Percentiles rank a stretch among this genome's conserved stretches.
Evolutionary conservation across 2,797 vertebrate genomes (phyloP).

Genomic region (Miichthys miiuy): DNA sequence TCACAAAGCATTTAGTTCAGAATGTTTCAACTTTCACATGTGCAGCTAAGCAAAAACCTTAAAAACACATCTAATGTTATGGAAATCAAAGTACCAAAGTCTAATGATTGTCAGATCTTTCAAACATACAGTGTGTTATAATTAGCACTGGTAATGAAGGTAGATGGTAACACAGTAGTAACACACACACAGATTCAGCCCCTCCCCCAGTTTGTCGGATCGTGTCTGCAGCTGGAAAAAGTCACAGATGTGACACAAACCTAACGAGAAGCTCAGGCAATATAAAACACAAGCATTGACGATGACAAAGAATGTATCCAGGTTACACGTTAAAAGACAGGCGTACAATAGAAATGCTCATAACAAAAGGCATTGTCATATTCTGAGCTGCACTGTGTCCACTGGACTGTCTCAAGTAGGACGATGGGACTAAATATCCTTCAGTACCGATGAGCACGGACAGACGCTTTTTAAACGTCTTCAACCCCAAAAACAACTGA

Average conservation of each 20-base stretch:
- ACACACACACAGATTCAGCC: conserved; percentile 12
- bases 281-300: conserved; percentile 26
- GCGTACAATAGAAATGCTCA: conserved; percentile 39
- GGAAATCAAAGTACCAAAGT: conserved; percentile 22
- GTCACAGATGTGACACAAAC: conserved; percentile 10
- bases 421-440: conserved; percentile 17
- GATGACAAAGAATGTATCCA: conserved; percentile 19
- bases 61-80: not conserved
- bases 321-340: conserved; percentile 28
- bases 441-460: conserved; percentile 22
- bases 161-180: conserved; percentile 27
- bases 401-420: conserved; percentile 45
- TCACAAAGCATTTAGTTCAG: conserved; percentile 21
- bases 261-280: conserved; percentile 21
- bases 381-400: conserved; percentile 55
- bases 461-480: conserved; percentile 10
- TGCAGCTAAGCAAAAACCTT: not conserved
- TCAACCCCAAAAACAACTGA: conserved; percentile 1
- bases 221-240: not conserved
- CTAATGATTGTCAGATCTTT: conserved; percentile 58
- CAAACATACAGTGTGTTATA: conserved; percentile 35
- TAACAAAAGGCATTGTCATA: conserved; percentile 47
- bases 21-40: conserved; percentile 15
- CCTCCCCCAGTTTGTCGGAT: conserved; percentile 2
- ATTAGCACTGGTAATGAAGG: conserved; percentile 55